These are phyloP conservation scores for Linepithema humile DNA, from an alignment of 1,140 invertebrate genomes.

Conservation along the genomic window DNA sequence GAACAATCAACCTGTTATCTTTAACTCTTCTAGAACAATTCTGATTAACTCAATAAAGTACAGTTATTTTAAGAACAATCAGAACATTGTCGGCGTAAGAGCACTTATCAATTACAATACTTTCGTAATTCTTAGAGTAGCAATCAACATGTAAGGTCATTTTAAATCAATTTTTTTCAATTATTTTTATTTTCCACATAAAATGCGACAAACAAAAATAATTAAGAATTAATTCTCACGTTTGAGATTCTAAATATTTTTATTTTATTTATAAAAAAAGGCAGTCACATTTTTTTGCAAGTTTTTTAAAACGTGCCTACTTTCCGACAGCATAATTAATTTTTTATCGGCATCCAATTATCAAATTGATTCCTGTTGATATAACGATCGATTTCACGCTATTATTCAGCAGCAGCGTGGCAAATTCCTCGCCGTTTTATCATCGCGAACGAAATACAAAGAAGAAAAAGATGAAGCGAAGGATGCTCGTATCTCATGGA, in stretches of 20 bases:
- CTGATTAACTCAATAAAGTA: not conserved
- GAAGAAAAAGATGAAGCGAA: not conserved
- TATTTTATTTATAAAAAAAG: not conserved
- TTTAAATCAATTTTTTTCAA: not conserved
- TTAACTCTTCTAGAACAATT: not conserved
- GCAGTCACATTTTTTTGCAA: not conserved
- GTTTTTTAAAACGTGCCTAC: not conserved
- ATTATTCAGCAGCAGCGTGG: not conserved
- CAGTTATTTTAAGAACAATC: not conserved
- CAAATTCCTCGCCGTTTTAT: not conserved
- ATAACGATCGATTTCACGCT: not conserved
- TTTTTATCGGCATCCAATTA: not conserved
- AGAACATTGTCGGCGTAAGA: conserved; percentile 1
- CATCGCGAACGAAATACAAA: not conserved
- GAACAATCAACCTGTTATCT: not conserved
- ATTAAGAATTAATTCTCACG: not conserved
- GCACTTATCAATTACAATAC: not conserved
- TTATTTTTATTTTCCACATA: not conserved
- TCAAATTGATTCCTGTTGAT: not conserved
- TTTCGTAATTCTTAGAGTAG: not conserved
- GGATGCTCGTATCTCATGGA: not conserved
- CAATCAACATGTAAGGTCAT: not conserved
- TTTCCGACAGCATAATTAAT: not conserved
- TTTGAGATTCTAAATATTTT: not conserved
- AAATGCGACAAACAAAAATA: not conserved